Evolutionary conservation across 2,797 vertebrate genomes (phyloP).

Genomic region (Lophius americanus): DNA sequence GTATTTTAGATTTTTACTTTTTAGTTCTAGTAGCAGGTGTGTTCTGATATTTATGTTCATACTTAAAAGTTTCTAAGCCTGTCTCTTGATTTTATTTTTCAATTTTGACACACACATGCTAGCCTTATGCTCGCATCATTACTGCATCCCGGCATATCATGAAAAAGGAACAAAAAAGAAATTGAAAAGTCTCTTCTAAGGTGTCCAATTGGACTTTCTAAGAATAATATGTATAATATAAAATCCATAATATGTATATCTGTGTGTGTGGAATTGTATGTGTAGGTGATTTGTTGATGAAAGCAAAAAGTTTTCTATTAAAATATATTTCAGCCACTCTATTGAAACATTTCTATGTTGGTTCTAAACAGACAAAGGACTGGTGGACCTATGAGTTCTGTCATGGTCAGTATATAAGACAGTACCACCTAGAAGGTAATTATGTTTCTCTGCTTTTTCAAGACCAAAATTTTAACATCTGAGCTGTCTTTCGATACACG

Average conservation of each 20-base stretch:
- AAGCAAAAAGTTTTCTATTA: neutral
- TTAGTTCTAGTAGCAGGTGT: too few relatives aligned
- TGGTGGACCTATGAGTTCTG: constrained; percentile 99
- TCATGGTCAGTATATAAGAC: constrained; percentile 90
- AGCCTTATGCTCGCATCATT: too few relatives aligned
- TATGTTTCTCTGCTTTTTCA: neutral
- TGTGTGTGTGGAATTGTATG: neutral
- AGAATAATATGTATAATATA: neutral
- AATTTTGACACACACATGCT: too few relatives aligned
- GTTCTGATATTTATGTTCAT: too few relatives aligned
- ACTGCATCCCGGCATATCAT: too few relatives aligned
- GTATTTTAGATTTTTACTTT: too few relatives aligned
- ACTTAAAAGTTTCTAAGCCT: too few relatives aligned
- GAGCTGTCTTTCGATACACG: constrained; percentile 9
- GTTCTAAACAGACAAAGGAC: constrained; percentile 88
- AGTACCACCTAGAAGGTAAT: constrained; percentile 95
- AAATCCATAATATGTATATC: too few relatives aligned
- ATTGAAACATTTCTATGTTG: constrained; percentile 10
- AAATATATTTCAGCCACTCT: neutral
- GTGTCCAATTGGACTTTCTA: neutral
- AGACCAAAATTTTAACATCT: neutral
- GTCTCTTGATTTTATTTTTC: too few relatives aligned
- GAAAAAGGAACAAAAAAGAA: too few relatives aligned
- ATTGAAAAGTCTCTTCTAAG: neutral
- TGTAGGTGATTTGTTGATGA: neutral